Base-by-base conservation (phyloP, 1,140 invertebrate genomes). In the Anastrepha obliqua region DNA sequence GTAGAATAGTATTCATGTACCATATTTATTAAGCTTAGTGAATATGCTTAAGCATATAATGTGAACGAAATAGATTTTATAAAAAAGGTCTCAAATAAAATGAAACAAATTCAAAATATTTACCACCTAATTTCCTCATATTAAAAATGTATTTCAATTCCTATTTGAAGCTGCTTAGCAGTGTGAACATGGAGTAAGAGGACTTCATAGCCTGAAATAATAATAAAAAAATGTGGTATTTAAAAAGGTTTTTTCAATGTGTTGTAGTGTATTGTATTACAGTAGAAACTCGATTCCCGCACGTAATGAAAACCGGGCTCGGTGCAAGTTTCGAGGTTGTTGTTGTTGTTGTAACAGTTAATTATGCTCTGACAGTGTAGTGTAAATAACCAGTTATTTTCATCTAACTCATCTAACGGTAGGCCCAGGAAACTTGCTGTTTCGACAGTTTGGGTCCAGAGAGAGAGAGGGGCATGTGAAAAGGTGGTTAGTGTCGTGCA, bases 171-270 rank as follows among this genome's bases (percentile, higher is more conserved):
- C 90, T 86, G 13, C 89, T 92, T 0, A 92, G 81, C 51, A 92
- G 42, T 17, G 91, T 90, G 44, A 90, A 89, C 86, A 92, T 88
- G 4, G 90, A 88, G 39, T 91, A 92, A 29, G 90, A 89, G 0
- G 81, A 86, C 86, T 92, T 92, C 15, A 89, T 51, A 44, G 91
- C 89, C 91, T 92, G 89, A 44, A 86, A 88, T 0, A 0, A 88
- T 0, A 0, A 88, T 59, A 65, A 29, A 64, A 20, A 62, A 64
- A 64, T 47, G 20, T 60, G 6, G n/a, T 17, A 60, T 87, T 20
- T 59, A 70, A 47, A 74, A 74, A 74, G 60, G 15, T 62, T 1
- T 58, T 1, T 58, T 58, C 55, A 58, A 13, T 58, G 55, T 29
- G 29, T 29, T 29, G 29, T 29, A 29, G n/a, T n/a, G n/a, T 29